Base-by-base conservation (phyloP, 2,797 vertebrate genomes). In the Hafferia zeledoni region DNA sequence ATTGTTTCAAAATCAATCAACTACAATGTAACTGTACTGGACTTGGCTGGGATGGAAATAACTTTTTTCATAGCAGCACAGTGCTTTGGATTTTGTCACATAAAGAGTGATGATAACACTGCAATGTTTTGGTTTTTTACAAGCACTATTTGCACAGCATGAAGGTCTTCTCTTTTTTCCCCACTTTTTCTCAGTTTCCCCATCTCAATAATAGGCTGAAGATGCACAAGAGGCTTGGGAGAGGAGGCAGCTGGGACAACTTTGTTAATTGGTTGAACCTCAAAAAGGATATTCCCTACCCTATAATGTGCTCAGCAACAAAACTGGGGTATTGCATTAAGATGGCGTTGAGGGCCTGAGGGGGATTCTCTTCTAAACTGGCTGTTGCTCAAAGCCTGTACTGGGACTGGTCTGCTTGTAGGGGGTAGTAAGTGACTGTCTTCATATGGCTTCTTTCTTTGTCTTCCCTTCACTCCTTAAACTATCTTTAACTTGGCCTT, bases 401-500 rank as follows among this genome's bases (percentile, higher is more conserved):
- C 19, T 53, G 41, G 11, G 10, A 56, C 5, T 41, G 14, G 12
- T 64, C n/a, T 78, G 41, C 10, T 79, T 91, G 30, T 16, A 37
- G 49, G 3, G 7, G 4, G 7, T 28, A 20, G 7, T 44, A 37
- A 52, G 11, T 11, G 7, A 65, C 6, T 64, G 46, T 28, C 16
- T 68, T 82, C 1, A 0, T 17, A 76, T 4, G 3, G 15, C 10
- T 17, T 82, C 31, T 33, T 78, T 64, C 24, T 27, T 14, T 3
- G 8, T 65, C 35, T 84, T 44, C 37, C 28, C 19, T 81, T 84
- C 55, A 14, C 13, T 61, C 1, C 3, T 31, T 57, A 61, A 67
- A 43, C 28, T 59, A 8, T 14, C 13, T 90, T 60, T 41, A 52
- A 23, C 44, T 57, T 3, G 1, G 16, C 10, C 18, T 0, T 0